Evolutionary conservation across 1,140 invertebrate species (phyloP), one percentile per base, ranked within the genome.

Genomic region (Daktulosphaira vitifoliae): DNA sequence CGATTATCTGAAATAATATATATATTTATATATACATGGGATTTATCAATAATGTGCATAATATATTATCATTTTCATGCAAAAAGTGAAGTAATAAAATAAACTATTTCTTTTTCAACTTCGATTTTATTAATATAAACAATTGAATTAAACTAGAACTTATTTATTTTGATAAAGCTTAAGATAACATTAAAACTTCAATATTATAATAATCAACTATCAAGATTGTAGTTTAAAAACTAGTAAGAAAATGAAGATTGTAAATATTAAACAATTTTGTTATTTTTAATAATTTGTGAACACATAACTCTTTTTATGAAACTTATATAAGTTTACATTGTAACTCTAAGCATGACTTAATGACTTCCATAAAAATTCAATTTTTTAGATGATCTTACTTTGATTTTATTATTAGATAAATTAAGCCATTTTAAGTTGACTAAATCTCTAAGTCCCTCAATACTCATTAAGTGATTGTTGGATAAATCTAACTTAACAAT

Each of bases 361-460:
- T 20, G 16, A 8, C 54, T 56, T 52, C 18, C 5, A 54, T 38
- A 49, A 16, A n/a, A n/a, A n/a, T n/a, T n/a, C n/a, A 44, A n/a
- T 13, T 23, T 29, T 13, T 66, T 7, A 39, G 7, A 11, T 3
- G 16, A 46, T 51, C 59, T 62, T 75, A 84, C 82, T 78, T 86
- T 86, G 59, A 86, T 81, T 72, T 82, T 86, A 75, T 88, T 89
- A 48, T 81, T 81, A 62, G 85, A 81, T 50, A 89, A 75, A 74
- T 82, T 84, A 23, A 94, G 77, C 71, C 86, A 86, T 71, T 84
- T 84, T 54, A 95, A 78, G 72, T 89, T 84, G 52, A 80, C 77
- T 67, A 93, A 80, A 29, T 93, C 88, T 74, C 89, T 90, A 7
- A 94, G 78, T 22, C 89, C 90, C 77, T 95, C 90, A 71, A 94